A percentile compares a stretch with the other conserved stretches of the same genome.
These are phyloP conservation scores for Capra hircus DNA, from an alignment of 2,113 vertebrate species.

Conservation along the genomic window DNA sequence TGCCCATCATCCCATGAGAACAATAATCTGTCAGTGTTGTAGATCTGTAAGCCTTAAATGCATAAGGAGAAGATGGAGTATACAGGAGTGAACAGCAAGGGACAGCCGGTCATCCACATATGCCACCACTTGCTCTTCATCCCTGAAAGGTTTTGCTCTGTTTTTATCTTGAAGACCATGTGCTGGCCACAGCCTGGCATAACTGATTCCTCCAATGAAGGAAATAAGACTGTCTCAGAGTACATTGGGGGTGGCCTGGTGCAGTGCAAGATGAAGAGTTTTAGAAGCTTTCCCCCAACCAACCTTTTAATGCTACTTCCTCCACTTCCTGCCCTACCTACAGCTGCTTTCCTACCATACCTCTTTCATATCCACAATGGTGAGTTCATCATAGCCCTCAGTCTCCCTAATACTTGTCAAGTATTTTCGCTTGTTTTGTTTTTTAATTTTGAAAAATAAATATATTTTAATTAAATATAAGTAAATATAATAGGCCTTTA, in stretches of 20 bases:
- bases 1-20: neutral
- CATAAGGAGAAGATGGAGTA: too few species aligned
- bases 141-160: rapidly evolving
- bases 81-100: neutral
- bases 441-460: neutral
- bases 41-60: neutral
- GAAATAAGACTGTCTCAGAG: neutral
- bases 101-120: neutral
- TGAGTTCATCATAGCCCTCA: neutral
- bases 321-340: neutral
- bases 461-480: neutral
- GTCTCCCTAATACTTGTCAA: neutral
- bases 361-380: neutral
- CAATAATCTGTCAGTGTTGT: neutral
- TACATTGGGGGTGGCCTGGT: rapidly evolving
- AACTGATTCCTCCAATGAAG: neutral
- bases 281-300: neutral
- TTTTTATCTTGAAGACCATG: neutral
- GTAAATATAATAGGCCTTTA: neutral
- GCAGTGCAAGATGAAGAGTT: neutral
- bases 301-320: neutral
- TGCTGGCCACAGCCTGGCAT: too few species aligned
- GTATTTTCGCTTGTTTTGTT: neutral
- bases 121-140: neutral
- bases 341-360: rapidly evolving